Conservation (phyloP, 2,888 invertebrate genomes). For the Machimus rusticus region DNA sequence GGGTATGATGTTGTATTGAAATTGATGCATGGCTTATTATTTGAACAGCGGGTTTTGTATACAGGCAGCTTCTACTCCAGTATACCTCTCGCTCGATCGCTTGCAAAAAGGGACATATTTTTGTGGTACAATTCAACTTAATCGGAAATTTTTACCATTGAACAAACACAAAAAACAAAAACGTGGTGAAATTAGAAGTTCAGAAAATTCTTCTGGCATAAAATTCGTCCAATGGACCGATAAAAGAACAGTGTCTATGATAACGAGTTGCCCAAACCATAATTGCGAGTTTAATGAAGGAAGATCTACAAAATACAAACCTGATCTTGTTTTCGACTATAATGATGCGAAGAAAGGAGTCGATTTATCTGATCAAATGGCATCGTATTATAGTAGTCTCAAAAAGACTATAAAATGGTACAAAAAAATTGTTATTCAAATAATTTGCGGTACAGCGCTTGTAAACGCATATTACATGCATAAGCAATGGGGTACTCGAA, state of each 20-base stretch:
- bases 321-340: slow-evolving; percentile 44
- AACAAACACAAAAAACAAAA: not conserved
- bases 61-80: slow-evolving; percentile 54
- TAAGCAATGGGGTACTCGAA: not conserved
- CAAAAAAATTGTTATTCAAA: not conserved
- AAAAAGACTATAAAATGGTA: not conserved
- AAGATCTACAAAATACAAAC: not conserved
- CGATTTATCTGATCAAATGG: not conserved
- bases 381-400: not conserved
- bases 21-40: slow-evolving; percentile 21
- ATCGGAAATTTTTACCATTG: not conserved
- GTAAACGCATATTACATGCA: not conserved
- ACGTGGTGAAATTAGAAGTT: not conserved
- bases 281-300: not conserved
- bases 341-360: slow-evolving; percentile 41
- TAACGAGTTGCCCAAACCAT: slow-evolving; percentile 36
- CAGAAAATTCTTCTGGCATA: slow-evolving; percentile 51
- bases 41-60: slow-evolving; percentile 49
- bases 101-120: slow-evolving; percentile 29
- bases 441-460: not conserved
- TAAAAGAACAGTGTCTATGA: slow-evolving; percentile 41
- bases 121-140: not conserved
- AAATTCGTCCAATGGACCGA: slow-evolving; percentile 50
- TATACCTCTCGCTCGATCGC: slow-evolving; percentile 50
- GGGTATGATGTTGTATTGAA: slow-evolving; percentile 45